A percentile compares a stretch with the other conserved stretches of the same genome.
These are phyloP conservation scores for Trachelus troglodyta DNA, from an alignment of 2,888 invertebrate species.

Conservation along the genomic window DNA sequence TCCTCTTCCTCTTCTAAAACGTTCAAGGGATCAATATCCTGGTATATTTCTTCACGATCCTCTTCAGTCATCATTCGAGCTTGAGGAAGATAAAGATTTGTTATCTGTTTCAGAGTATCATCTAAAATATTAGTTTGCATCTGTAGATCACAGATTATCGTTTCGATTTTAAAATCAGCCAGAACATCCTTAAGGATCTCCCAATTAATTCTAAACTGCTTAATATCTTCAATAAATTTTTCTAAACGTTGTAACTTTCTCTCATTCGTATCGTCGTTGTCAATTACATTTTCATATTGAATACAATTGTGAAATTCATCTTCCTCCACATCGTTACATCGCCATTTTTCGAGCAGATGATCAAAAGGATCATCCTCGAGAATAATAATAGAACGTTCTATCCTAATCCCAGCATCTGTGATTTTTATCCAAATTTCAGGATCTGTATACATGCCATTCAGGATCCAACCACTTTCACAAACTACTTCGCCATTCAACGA, in stretches of 20 bases:
- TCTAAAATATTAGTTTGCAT: constrained; percentile 46
- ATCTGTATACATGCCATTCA: constrained; percentile 72
- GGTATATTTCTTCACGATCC: constrained; percentile 57
- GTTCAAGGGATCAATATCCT: constrained; percentile 48
- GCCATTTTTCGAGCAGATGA: constrained; percentile 56
- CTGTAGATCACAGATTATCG: constrained; percentile 43
- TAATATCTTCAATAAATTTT: constrained; percentile 11
- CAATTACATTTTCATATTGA: constrained; percentile 4
- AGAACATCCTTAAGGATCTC: constrained; percentile 41
- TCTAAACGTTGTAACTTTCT: constrained; percentile 13
- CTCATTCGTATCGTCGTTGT: constrained; percentile 16
- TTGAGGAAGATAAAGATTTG: constrained; percentile 60
- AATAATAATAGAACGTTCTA: constrained; percentile 71
- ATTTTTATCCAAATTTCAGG: constrained; percentile 68
- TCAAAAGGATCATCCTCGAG: constrained; percentile 68
- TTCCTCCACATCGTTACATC: constrained; percentile 2
- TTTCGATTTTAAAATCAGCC: constrained; percentile 35
- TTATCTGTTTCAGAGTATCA: constrained; percentile 51
- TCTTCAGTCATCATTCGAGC: constrained; percentile 68
- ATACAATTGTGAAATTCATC: not conserved
- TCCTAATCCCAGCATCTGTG: constrained; percentile 64
- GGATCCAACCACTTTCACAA: constrained; percentile 70
- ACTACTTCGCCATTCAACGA: constrained; percentile 33
- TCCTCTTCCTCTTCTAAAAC: constrained; percentile 51
- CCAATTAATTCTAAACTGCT: constrained; percentile 28